Base-by-base conservation (phyloP, 64 coral and sea anemone species). In the Platygyra sinensis region DNA sequence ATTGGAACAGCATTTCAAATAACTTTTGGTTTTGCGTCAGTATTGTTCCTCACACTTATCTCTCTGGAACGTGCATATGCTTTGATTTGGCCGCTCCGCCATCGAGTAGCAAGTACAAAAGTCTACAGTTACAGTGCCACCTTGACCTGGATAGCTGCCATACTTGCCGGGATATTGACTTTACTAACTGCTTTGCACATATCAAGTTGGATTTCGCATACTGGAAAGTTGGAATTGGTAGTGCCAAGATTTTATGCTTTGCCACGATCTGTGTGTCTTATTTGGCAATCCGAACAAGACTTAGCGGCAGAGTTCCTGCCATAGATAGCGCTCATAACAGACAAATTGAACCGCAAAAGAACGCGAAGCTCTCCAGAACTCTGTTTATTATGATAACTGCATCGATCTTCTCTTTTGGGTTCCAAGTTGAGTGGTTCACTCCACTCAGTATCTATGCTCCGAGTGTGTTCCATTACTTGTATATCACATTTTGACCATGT, bases 21-120 rank as follows among this genome's bases (percentile, higher is more conserved):
- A 3, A n/a, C 22, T 22, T 22, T 24, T 22, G 8, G 8, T n/a
- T 67, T 10, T 67, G 64, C 20, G 25, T 67, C 64, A 67, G 20
- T 67, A n/a, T 67, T 67, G 1, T 67, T 67, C 64, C 24, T 67
- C 8, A n/a, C n/a, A n/a, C n/a, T n/a, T n/a, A n/a, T n/a, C n/a
- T n/a, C n/a, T n/a, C n/a, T n/a, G n/a, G n/a, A 20, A n/a, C 64
- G 64, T n/a, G 64, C 64, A n/a, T 67, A 67, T 67, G 20, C 64
- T 67, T 25, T 67, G 64, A 67, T 67, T n/a, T 90, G 79, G 76
- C 79, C 89, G 15, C 55, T 90, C 39, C 78, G 78, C 71, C 89
- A 90, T 90, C 89, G 89, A 24, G 54, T 59, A 14, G 72, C 89
- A 54, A 73, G n/a, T 29, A 50, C n/a, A 16, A 79, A 71, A 60